Percentiles rank a stretch among this genome's conserved stretches.
Evolutionary conservation across 2,113 vertebrate genomes (phyloP).

Genomic region (Ivindomyrus marchei): DNA sequence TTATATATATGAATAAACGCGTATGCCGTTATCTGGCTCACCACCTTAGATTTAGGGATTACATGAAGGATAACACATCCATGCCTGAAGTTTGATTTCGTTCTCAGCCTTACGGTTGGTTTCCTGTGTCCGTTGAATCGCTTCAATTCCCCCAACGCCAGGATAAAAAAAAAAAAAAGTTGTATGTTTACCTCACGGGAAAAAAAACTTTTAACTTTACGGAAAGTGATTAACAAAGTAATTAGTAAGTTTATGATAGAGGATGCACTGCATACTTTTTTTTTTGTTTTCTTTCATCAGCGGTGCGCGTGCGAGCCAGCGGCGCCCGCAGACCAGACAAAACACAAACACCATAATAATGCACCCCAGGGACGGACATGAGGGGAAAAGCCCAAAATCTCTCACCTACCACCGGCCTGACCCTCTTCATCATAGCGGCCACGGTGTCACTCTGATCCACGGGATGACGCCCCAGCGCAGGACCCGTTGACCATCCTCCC

Average conservation of each 20-base stretch:
- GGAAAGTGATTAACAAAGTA: not conserved
- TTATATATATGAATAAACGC: not conserved
- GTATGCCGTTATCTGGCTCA: not conserved
- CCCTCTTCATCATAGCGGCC: constrained; percentile 12
- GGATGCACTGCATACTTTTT: not conserved
- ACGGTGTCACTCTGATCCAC: not conserved
- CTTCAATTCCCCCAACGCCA: not conserved
- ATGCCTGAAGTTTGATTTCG: not conserved
- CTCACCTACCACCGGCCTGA: constrained; percentile 20
- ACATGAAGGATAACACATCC: not conserved
- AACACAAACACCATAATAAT: not conserved
- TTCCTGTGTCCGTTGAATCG: not conserved
- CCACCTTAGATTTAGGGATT: not conserved
- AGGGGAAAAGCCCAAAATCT: not conserved
- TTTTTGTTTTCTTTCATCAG: not conserved
- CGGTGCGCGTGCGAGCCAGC: not conserved
- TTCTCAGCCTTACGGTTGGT: not conserved
- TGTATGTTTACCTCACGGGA: not conserved
- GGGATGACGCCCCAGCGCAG: not conserved
- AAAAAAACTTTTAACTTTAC: not conserved
- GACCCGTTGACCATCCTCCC: not conserved
- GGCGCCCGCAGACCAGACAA: not conserved
- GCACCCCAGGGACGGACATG: not conserved
- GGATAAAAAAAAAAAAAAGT: not conserved
- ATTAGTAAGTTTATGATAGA: not conserved